Percentiles rank a stretch among this genome's conserved stretches.
Conservation (phyloP, 2,797 vertebrate species). For the Manis pentadactyla region DNA sequence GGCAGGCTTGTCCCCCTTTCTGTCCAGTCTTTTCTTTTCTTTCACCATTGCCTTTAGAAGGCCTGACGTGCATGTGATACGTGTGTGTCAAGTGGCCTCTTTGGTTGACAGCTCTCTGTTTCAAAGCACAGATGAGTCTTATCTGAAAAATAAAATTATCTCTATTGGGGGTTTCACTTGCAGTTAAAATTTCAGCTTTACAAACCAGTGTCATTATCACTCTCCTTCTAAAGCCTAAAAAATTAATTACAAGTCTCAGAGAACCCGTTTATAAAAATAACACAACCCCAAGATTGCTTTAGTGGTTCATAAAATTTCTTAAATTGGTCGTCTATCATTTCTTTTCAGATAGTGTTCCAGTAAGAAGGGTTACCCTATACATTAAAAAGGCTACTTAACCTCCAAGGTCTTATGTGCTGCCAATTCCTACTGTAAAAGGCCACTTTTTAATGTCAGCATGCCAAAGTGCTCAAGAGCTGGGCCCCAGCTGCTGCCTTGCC, state of each 20-base stretch:
- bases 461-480: not conserved
- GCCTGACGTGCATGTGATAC: not conserved
- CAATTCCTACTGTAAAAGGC: not conserved
- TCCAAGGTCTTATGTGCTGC: not conserved
- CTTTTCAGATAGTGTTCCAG: not conserved
- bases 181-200: not conserved
- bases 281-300: not conserved
- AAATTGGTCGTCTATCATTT: not conserved
- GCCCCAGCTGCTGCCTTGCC: too few species aligned
- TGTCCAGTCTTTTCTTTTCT: slow-evolving; percentile 86
- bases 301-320: not conserved
- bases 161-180: not conserved
- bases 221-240: not conserved
- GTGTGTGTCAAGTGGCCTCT: not conserved
- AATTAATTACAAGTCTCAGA: not conserved
- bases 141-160: slow-evolving; percentile 69
- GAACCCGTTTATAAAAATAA: slow-evolving; percentile 13
- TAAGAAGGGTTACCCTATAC: not conserved
- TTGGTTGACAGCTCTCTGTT: not conserved
- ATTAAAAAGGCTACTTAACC: not conserved
- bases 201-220: not conserved
- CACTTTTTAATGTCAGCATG: fast-evolving
- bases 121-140: not conserved
- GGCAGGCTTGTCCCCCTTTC: slow-evolving; percentile 81
- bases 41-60: slow-evolving; percentile 81